Evolutionary conservation across 2,113 vertebrate species (phyloP), one percentile per base, ranked within the genome.

Genomic region (Notothenia rossii): DNA sequence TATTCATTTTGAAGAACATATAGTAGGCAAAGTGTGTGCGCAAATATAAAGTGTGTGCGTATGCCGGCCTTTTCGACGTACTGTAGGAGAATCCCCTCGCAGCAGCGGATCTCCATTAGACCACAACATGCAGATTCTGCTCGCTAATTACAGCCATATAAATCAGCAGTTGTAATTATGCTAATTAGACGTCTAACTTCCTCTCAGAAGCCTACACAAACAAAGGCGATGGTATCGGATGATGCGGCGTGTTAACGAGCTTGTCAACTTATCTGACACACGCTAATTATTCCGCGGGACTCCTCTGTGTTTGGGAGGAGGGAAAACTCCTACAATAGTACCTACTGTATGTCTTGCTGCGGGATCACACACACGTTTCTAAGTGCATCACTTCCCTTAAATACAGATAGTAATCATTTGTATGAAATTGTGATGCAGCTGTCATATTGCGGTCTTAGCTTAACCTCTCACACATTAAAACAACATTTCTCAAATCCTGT

Each of bases 121-220:
- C 71, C 79, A 67, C 83, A 79, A 68, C 84, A 58, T 79, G 86
- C 77, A 54, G 70, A 91, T 91, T 88, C 88, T 85, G 85, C 76
- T 89, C 11, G 77, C 87, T 94, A 93, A 94, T 93, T 92, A 93
- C 89, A 87, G 83, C 89, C 92, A 89, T 94, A 92, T 90, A 93
- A 94, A 95, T 93, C 92, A 90, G 87, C 90, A 84, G 82, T 89
- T 61, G 86, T 93, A 93, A 94, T 95, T 94, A 94, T 92, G 92
- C 90, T 94, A 93, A 95, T 94, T 87, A 94, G 89, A 69, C 71
- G 45, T 87, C 88, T 87, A 87, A 94, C 94, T 94, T 95, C 91
- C 92, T 93, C 89, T 93, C 88, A 86, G 90, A 95, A 93, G 91
- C 89, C 85, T 86, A 78, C 89, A 79, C 88, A 93, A 94, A 93